Evolutionary conservation across 2,113 vertebrate species (phyloP).

Genomic region (Cyprinus carpio): DNA sequence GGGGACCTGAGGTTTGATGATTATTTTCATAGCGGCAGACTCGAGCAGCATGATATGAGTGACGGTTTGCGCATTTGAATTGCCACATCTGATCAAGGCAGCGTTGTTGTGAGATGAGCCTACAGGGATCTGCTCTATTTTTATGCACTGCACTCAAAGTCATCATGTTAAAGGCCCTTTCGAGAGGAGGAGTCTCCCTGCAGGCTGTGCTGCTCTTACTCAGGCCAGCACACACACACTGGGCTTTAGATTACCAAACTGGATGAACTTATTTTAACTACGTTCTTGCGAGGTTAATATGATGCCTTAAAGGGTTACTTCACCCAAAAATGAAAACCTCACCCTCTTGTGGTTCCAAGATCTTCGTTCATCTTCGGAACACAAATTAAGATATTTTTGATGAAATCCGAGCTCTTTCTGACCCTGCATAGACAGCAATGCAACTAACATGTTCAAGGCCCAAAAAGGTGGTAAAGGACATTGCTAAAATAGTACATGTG

Average conservation of each 20-base stretch:
- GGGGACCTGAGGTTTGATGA: not conserved
- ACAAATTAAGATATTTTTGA: too few relatives aligned
- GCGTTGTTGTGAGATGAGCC: not conserved
- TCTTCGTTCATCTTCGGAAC: too few relatives aligned
- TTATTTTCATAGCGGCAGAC: not conserved
- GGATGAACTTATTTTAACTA: constrained; percentile 20
- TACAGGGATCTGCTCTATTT: constrained; percentile 46
- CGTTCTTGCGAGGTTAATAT: not conserved
- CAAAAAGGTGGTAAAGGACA: too few relatives aligned
- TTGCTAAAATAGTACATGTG: too few relatives aligned
- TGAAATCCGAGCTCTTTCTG: too few relatives aligned
- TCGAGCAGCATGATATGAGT: not conserved
- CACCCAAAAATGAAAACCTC: too few relatives aligned
- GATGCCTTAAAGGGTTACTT: not conserved
- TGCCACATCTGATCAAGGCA: constrained; percentile 1
- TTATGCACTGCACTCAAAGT: constrained; percentile 38
- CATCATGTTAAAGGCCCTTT: constrained; percentile 32
- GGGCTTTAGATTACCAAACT: not conserved
- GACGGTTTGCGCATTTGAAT: not conserved
- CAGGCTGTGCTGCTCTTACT: constrained; percentile 35
- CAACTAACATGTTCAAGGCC: too few relatives aligned
- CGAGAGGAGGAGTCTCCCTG: constrained; percentile 23
- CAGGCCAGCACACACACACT: not conserved
- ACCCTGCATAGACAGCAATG: too few relatives aligned
- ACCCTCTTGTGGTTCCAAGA: too few relatives aligned